These are phyloP conservation scores for Silurus meridionalis DNA, from an alignment of 2,113 vertebrate genomes.

Conservation along the genomic window DNA sequence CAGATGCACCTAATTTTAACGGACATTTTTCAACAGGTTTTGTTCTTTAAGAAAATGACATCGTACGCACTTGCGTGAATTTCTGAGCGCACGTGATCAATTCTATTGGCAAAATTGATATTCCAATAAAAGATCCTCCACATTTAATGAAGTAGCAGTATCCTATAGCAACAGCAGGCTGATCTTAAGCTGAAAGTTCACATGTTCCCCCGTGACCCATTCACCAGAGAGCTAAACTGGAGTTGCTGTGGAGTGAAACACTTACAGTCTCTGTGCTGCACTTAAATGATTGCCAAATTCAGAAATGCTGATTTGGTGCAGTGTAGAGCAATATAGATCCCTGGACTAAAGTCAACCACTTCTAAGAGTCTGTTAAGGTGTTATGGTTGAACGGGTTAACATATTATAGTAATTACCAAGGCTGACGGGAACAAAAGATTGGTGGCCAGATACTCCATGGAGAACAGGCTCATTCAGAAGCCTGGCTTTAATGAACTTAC, in stretches of 20 bases:
- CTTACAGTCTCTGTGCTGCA: neutral
- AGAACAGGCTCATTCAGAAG: slow-evolving; percentile 73
- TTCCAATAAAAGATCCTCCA: slow-evolving; percentile 49
- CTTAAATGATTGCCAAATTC: neutral
- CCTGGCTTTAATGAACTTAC: slow-evolving; percentile 86
- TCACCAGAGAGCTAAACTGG: neutral
- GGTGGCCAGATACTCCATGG: slow-evolving; percentile 65
- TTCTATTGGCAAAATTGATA: slow-evolving; percentile 57
- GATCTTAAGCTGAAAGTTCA: slow-evolving; percentile 42
- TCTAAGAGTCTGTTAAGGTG: slow-evolving; percentile 5
- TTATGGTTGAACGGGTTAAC: slow-evolving; percentile 41
- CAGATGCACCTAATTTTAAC: slow-evolving; percentile 5
- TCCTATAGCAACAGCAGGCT: slow-evolving; percentile 12
- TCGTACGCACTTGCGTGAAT: neutral
- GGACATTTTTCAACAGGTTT: neutral
- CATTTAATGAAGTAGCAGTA: slow-evolving; percentile 37
- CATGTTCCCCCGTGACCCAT: neutral
- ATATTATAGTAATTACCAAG: slow-evolving; percentile 74
- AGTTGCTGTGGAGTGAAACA: neutral
- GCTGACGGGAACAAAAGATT: slow-evolving; percentile 62
- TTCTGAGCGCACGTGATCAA: slow-evolving; percentile 33
- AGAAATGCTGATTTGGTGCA: slow-evolving; percentile 8
- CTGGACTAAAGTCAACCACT: slow-evolving; percentile 8
- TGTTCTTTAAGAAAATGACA: neutral
- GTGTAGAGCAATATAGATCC: neutral